phyloP scores from a whole-genome alignment of 2,888 invertebrate species.

The Craniophora ligustri region DNA sequence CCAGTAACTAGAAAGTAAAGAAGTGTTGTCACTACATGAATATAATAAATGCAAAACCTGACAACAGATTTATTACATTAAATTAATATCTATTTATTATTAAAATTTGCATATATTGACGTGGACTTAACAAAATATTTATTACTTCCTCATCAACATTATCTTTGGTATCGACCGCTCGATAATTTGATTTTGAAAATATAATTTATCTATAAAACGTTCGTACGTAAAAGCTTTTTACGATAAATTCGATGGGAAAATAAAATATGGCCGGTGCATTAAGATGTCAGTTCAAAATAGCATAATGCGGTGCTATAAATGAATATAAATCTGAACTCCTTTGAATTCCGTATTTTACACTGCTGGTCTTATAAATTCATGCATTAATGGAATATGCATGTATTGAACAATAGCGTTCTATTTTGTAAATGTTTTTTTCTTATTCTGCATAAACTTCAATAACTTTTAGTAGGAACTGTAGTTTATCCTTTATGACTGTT shows the following conservation, averaged over 20 bases:
- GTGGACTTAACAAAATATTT: background rate
- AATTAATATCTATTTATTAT: background rate
- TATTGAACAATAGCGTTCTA: constrained; percentile 9
- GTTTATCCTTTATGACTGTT: too few relatives aligned
- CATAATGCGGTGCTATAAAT: background rate
- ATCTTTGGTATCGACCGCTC: background rate
- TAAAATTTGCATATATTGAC: background rate
- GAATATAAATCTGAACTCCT: constrained; percentile 8
- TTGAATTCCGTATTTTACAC: constrained; percentile 11
- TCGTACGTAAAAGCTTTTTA: background rate
- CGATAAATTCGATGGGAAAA: background rate
- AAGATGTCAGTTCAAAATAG: constrained; percentile 1
- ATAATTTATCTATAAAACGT: background rate
- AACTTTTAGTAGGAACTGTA: too few relatives aligned
- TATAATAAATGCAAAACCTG: too few relatives aligned
- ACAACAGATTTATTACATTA: background rate
- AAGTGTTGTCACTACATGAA: background rate
- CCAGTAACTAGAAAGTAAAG: background rate
- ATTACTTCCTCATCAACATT: background rate
- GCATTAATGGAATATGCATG: constrained; percentile 10
- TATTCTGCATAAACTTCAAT: background rate
- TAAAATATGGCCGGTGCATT: background rate
- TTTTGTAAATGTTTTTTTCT: background rate
- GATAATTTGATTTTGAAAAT: too few relatives aligned
- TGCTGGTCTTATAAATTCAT: constrained; percentile 5